Evolutionary conservation across 1,140 invertebrate species (phyloP), one percentile per base, ranked within the genome.

Genomic region (Amphibalanus amphitrite): DNA sequence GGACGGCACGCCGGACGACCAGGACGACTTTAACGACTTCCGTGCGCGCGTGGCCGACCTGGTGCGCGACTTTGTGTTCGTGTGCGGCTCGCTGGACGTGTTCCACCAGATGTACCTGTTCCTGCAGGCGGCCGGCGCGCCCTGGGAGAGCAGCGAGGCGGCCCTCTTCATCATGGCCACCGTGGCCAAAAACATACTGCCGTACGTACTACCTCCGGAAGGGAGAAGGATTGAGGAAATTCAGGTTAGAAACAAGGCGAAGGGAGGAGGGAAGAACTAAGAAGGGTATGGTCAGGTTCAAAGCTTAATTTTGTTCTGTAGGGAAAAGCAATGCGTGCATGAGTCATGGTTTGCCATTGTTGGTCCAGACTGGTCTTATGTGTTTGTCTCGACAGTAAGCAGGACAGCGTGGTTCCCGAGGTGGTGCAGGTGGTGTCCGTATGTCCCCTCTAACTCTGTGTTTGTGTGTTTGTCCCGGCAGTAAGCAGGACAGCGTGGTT

Each of bases 21-120:
- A 86, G 29, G 91, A 93, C 79, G 92, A 94, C 81, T 85, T 88
- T 79, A 84, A 89, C 78, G 93, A 96, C 74, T 98, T 98, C 80
- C 84, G 96, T 76, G 81, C 85, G 71, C 89, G 93, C 78, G 94
- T 95, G 0, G 90, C 89, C 13, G 95, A 98, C 78, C 82, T 98
- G 68, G 92, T 98, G 69, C 95, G 95, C 80, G 96, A 99, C 82
- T 91, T 98, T 30, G 90, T 96, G n/a, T 98, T 97, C 79, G 93
- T 98, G 72, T 90, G 97, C 71, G 93, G 95, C 0, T 95, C 93
- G 65, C 89, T 89, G 71, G 87, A 88, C 70, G 92, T 93, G 79
- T 96, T 98, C 80, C 84, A 89, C 75, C 91, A 97, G 82, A 94
- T 97, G 88, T 92, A 91, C 79, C 78, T 88, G 0, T 85, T 84